Conservation (phyloP, 2,797 vertebrate genomes). For the Bryconaethiops microstoma region DNA sequence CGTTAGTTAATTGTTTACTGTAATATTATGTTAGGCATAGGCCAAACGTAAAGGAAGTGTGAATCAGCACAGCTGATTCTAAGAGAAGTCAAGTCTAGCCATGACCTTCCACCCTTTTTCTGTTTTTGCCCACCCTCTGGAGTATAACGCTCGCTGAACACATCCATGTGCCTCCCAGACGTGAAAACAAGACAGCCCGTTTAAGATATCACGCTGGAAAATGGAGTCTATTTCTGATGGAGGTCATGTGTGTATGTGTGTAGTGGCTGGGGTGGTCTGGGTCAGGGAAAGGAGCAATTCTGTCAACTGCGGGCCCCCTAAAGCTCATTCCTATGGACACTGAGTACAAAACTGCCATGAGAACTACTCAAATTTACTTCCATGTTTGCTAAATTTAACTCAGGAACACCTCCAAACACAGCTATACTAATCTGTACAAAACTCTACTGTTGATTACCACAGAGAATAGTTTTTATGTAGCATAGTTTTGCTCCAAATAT, state of each 20-base stretch:
- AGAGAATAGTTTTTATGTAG: too few relatives aligned
- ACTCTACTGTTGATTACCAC: too few relatives aligned
- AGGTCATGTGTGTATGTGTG: background rate
- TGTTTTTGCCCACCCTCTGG: conserved; percentile 33
- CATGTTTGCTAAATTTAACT: background rate
- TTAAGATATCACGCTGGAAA: background rate
- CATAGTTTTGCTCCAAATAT: too few relatives aligned
- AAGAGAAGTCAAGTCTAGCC: conserved; percentile 5
- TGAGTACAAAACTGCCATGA: background rate
- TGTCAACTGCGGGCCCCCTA: background rate
- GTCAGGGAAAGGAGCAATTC: conserved; percentile 1
- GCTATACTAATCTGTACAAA: too few relatives aligned
- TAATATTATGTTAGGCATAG: background rate
- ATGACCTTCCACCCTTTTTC: conserved; percentile 28
- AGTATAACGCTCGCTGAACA: background rate
- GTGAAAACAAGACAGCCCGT: background rate
- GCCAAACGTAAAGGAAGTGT: background rate
- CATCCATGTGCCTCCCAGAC: background rate
- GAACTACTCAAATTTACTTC: background rate
- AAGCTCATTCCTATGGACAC: background rate
- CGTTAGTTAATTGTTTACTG: too few relatives aligned
- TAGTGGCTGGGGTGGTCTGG: background rate
- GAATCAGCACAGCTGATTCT: background rate
- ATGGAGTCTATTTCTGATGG: conserved; percentile 3
- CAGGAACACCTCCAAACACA: background rate